Evolutionary conservation across 1,140 invertebrate species (phyloP).

Genomic region (Nixonia krombeini): DNA sequence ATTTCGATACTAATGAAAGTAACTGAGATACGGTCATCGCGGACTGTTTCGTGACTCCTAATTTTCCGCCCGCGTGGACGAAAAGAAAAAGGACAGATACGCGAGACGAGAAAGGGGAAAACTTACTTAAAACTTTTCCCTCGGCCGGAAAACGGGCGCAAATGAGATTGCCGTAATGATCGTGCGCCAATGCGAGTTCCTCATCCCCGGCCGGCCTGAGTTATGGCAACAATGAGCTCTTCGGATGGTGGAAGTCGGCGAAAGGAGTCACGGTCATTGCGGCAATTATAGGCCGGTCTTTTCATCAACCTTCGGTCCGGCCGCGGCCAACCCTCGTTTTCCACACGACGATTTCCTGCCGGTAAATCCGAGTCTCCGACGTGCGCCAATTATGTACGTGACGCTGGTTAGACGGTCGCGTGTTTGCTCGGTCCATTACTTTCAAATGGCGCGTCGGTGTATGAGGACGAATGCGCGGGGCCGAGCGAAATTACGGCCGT

Average conservation of each 20-base stretch:
- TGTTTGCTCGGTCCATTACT: conserved; percentile 51
- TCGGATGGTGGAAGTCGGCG: not conserved
- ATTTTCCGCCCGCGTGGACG: conserved; percentile 5
- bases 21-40: conserved; percentile 44
- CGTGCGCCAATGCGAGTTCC: too few relatives aligned
- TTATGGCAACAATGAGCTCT: too few relatives aligned
- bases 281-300: conserved; percentile 1
- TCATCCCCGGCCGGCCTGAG: too few relatives aligned
- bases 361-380: conserved; percentile 49
- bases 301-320: not conserved
- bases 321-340: not conserved
- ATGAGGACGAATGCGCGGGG: not conserved
- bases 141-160: too few relatives aligned
- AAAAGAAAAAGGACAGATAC: not conserved
- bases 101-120: conserved; percentile 2
- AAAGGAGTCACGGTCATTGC: too few relatives aligned
- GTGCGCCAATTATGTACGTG: conserved; percentile 45
- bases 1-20: conserved; percentile 42
- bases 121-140: conserved; percentile 9
- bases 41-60: not conserved
- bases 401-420: conserved; percentile 38
- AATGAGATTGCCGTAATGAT: not conserved
- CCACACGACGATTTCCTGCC: conserved; percentile 20
- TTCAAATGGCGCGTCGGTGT: conserved; percentile 40
- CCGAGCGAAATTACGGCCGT: too few relatives aligned